Base-by-base conservation (phyloP, 1,140 invertebrate species). In the Nomia melanderi region DNA sequence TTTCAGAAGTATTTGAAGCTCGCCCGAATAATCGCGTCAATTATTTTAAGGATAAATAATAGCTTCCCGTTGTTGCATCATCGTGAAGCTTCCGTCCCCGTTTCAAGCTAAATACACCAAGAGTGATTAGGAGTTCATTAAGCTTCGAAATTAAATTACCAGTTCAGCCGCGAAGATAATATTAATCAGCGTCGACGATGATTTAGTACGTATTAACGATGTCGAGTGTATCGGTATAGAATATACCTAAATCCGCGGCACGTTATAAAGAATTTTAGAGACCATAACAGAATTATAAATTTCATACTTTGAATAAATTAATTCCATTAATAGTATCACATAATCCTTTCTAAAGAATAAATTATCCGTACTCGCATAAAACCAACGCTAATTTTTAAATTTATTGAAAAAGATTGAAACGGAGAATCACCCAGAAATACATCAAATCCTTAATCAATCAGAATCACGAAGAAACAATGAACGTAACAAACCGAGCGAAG, bases 111-210 rank as follows among this genome's bases (percentile, higher is more conserved):
- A 29, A 57, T 20, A 17, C 14, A 25, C 54, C 14, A 29, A 17
- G 14, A 31, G 27, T 31, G 27, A 57, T 57, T 31, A 20, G 54
- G 54, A 31, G 27, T 57, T 57, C 23, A 31, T 57, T 57, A 57
- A 31, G 54, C 27, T 57, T 2, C 54, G 20, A 57, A n/a, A 57
- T 57, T 57, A 57, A 31, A 57, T 57, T 57, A 57, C 5, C 27
- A 57, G 54, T 20, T 31, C 27, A 3, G 14, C 54, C 14, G 17
- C 14, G 54, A 57, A 57, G 27, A 57, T 29, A 20, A 57, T 57
- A 31, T 57, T 57, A 57, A 57, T 57, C 14, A 57, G 14, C 54
- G 14, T 27, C 54, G 29, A 57, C 54, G 27, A 57, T 57, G 54
- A 57, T 57, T 17, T 31, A 57, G 54, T 57, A 17, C 54, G 54